A percentile compares a stretch with the other conserved stretches of the same genome.
Conservation (phyloP, 1,140 invertebrate species). For the Aphelinus atriplicis region DNA sequence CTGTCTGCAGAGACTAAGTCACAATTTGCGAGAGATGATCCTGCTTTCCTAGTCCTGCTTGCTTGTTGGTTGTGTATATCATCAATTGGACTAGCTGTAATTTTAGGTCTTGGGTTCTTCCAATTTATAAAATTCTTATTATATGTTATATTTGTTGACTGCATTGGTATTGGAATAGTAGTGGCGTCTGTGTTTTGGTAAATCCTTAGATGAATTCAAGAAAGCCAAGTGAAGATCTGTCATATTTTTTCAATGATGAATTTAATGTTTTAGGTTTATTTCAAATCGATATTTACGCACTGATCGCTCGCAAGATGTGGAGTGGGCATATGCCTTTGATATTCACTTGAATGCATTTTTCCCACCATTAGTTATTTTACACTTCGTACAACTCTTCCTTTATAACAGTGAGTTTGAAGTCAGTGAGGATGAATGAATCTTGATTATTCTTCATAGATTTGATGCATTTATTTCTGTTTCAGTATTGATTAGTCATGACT, state of each 20-base stretch:
- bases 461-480: constrained; percentile 53
- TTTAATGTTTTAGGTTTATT: constrained; percentile 76
- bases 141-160: constrained; percentile 95
- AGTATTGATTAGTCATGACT: constrained; percentile 81
- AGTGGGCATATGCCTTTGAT: constrained; percentile 99
- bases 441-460: too few relatives aligned
- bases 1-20: constrained; percentile 88
- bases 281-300: constrained; percentile 88
- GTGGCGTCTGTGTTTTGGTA: constrained; percentile 93
- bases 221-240: too few relatives aligned
- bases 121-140: constrained; percentile 89
- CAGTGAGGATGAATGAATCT: too few relatives aligned
- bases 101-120: constrained; percentile 78
- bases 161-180: constrained; percentile 86
- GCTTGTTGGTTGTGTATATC: constrained; percentile 89
- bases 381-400: constrained; percentile 91
- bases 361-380: constrained; percentile 91
- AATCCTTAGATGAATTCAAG: neutral
- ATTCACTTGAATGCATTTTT: constrained; percentile 99
- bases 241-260: constrained; percentile 18
- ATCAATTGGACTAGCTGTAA: constrained; percentile 88
- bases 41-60: constrained; percentile 95
- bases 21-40: constrained; percentile 99
- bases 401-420: constrained; percentile 78
- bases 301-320: constrained; percentile 82